Base-by-base conservation (phyloP, 2,797 vertebrate species). In the Tangara arthus region DNA sequence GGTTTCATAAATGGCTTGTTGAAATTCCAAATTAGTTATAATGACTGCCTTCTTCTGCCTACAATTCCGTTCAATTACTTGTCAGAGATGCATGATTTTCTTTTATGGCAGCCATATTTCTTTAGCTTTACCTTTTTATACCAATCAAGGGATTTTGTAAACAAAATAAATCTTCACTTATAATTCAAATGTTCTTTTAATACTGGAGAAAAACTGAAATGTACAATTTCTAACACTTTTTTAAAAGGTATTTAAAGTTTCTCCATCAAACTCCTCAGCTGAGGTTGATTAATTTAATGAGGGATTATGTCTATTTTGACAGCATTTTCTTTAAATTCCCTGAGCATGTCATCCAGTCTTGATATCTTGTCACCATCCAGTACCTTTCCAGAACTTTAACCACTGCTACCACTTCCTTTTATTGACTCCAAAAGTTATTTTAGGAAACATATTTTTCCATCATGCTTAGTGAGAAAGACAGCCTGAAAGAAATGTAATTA, bases 241-340 rank as follows among this genome's bases (percentile, higher is more conserved):
- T 90, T 7, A 9, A 81, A 88, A 82, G 30, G 16, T 75, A 34
- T 69, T 94, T 94, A 79, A 79, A 79, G 56, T 90, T 93, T 87
- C 94, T 87, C 42, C 55, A 90, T 93, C 85, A 87, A 82, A 88
- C 16, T 79, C 63, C 44, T 93, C 56, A 86, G 80, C 44, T 93
- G 53, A 9, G 9, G 30, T 53, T 95, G 87, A 96, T 96, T 96
- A 96, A 94, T 88, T 94, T 97, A 96, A 96, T 96, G 93, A 96
- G 77, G 42, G 28, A 93, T 92, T 96, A 91, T 37, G 26, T 86
- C 39, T 95, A 93, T 96, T 96, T 97, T 96, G 92, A 94, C 92
- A 96, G 82, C 37, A 78, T 44, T 87, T 93, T 81, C 79, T 64
- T 91, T 93, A 81, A 95, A 89, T 78, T 92, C 94, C 63, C 87